phyloP scores from a whole-genome alignment of 2,888 invertebrate species.

The Melolontha melolontha region DNA sequence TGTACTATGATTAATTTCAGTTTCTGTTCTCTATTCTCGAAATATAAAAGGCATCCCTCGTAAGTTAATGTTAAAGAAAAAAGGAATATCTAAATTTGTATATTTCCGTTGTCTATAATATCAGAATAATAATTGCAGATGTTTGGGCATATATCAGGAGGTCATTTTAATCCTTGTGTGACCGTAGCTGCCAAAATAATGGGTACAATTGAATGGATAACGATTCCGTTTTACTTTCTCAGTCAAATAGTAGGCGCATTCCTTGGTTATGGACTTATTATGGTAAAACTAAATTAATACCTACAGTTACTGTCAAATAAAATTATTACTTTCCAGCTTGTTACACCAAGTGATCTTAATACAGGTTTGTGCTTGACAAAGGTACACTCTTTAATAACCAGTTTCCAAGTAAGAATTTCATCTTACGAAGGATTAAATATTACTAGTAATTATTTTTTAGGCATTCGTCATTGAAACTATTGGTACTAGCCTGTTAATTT shows the following conservation, averaged over 20 bases:
- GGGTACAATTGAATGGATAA: conserved; percentile 65
- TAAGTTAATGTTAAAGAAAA: no score
- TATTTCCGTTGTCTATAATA: no score
- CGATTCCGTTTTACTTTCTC: conserved; percentile 69
- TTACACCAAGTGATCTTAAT: conserved; percentile 62
- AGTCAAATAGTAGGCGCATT: conserved; percentile 74
- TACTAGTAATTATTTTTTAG: conserved; percentile 51
- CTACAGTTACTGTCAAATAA: neutral
- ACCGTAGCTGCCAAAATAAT: conserved; percentile 73
- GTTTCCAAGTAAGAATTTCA: conserved; percentile 51
- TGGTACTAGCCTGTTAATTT: conserved; percentile 37
- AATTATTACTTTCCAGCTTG: conserved; percentile 45
- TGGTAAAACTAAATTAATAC: conserved; percentile 57
- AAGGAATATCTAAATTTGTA: no score
- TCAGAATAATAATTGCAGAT: conserved; percentile 64
- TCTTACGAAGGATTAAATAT: conserved; percentile 41
- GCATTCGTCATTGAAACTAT: conserved; percentile 44
- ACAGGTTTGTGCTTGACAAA: conserved; percentile 71
- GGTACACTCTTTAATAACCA: conserved; percentile 65
- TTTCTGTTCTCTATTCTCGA: no score
- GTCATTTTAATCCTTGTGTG: conserved; percentile 79
- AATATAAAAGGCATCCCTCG: no score
- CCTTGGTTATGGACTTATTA: conserved; percentile 74
- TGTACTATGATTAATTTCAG: no score
- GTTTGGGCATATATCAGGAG: conserved; percentile 79